Evolutionary conservation across 2,113 vertebrate species (phyloP).

Genomic region (Neogobius melanostomus): DNA sequence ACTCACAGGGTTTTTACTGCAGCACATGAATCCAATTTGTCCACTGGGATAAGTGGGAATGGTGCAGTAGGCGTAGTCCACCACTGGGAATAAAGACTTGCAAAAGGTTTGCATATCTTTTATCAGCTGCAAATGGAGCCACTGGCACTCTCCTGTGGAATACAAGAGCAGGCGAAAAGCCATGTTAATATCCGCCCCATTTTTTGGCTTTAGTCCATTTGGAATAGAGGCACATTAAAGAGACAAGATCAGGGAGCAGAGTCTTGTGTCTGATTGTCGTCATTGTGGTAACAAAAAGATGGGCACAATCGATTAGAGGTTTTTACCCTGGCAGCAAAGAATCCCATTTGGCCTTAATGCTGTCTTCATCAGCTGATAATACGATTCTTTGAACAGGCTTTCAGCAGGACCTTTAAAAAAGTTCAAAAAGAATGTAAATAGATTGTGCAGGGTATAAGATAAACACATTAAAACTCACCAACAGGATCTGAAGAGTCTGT

Average conservation of each 20-base stretch:
- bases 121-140: constrained; percentile 97
- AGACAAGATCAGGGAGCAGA: constrained; percentile 2
- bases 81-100: constrained; percentile 92
- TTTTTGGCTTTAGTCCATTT: neutral
- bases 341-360: constrained; percentile 90
- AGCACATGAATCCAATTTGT: constrained; percentile 99
- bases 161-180: constrained; percentile 9
- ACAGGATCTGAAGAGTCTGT: constrained; percentile 98
- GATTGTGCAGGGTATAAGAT: neutral
- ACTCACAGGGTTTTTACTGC: constrained; percentile 94
- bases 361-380: constrained; percentile 97
- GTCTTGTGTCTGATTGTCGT: constrained; percentile 1
- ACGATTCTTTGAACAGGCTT: constrained; percentile 97
- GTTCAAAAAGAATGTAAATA: neutral
- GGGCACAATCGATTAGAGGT: neutral
- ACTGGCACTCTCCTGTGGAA: constrained; percentile 91
- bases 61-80: constrained; percentile 93
- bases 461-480: constrained; percentile 74
- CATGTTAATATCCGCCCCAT: neutral
- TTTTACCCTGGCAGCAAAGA: constrained; percentile 94
- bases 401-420: constrained; percentile 86
- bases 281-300: constrained; percentile 6
- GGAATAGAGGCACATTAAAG: neutral
- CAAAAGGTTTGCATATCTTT: constrained; percentile 97
- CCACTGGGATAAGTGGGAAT: constrained; percentile 97